Evolutionary conservation across 1,140 invertebrate genomes (phyloP), one percentile per base, ranked within the genome.

Genomic region (Mactra quadrangularis): DNA sequence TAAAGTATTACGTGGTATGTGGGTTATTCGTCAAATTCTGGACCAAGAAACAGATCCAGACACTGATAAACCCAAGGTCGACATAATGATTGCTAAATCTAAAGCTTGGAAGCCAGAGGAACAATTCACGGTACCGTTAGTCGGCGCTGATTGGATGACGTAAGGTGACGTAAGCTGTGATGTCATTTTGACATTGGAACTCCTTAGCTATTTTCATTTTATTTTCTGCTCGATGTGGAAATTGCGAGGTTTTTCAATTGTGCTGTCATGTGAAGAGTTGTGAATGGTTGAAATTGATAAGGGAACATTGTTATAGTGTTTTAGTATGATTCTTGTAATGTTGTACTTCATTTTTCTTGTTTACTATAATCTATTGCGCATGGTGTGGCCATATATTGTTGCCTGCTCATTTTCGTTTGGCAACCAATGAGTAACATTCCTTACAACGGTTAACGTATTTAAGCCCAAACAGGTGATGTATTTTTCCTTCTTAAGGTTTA

Each of bases 1-100:
- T 88, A 99, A 97, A 94, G 96, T 97, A 64, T 47, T 91, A 22
- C 82, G 86, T 53, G 87, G 87, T 17, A 85, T 89, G 89, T 50
- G 74, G 53, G 74, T 77, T 1, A 15, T 76, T 19, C 59, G 64
- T 11, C 72, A 71, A 22, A 77, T 83, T 25, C 62, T 77, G 31
- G 55, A 41, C 19, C 60, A 52, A 0, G 72, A 76, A 17, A 83
- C 72, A 11, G 27, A 76, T 41, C 7, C 35, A 9, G 70, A 62
- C 15, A 64, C 45, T 0, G 82, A 77, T 66, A 33, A 38, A 22
- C 82, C 72, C 3, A 19, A 33, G 22, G 45, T 33, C 7, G 27
- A 29, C 1, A 62, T 83, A 1, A 19, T 83, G 22, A 83, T 83
- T n/a, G 13, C 82, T 3, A 70, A 76, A n/a, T 76, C 71, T 53